These are phyloP conservation scores for Bergia puertoricense DNA, from an alignment of 92 coral and sea anemone genomes.

Conservation along the genomic window DNA sequence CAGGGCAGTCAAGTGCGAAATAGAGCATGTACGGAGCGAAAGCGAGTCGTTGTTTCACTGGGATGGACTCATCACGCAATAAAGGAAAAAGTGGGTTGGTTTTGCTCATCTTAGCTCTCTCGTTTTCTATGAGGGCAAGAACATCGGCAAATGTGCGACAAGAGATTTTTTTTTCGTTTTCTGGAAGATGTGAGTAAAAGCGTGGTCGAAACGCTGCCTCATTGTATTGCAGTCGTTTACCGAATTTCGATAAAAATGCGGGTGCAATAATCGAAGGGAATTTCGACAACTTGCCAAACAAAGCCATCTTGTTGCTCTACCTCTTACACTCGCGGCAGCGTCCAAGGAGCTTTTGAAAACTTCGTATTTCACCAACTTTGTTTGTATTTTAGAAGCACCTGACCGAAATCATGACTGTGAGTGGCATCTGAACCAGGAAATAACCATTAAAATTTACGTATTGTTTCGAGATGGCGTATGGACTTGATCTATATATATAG, in stretches of 20 bases:
- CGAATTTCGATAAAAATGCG: not conserved
- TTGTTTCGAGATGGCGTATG: too few relatives aligned
- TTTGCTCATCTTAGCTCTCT: constrained; percentile 16
- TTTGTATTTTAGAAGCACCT: too few relatives aligned
- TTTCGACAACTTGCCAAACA: not conserved
- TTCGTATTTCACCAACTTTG: not conserved
- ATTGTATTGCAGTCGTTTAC: not conserved
- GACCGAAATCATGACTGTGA: too few relatives aligned
- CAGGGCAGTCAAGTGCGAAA: constrained; percentile 7
- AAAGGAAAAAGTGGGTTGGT: constrained; percentile 32
- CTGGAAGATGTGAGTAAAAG: constrained; percentile 1
- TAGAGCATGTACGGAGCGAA: constrained; percentile 34
- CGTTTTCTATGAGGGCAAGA: constrained; percentile 22
- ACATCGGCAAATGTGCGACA: constrained; percentile 17
- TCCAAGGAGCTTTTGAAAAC: not conserved
- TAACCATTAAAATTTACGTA: too few relatives aligned
- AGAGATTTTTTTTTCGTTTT: not conserved
- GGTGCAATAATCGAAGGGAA: not conserved
- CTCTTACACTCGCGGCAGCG: not conserved
- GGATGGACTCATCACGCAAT: constrained; percentile 19
- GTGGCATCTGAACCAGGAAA: too few relatives aligned
- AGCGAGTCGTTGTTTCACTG: constrained; percentile 9
- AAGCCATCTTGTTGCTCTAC: not conserved
- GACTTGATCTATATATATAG: too few relatives aligned
- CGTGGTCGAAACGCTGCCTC: not conserved